phyloP scores from a whole-genome alignment of 2,797 vertebrate genomes.

The Valencia hispanica region DNA sequence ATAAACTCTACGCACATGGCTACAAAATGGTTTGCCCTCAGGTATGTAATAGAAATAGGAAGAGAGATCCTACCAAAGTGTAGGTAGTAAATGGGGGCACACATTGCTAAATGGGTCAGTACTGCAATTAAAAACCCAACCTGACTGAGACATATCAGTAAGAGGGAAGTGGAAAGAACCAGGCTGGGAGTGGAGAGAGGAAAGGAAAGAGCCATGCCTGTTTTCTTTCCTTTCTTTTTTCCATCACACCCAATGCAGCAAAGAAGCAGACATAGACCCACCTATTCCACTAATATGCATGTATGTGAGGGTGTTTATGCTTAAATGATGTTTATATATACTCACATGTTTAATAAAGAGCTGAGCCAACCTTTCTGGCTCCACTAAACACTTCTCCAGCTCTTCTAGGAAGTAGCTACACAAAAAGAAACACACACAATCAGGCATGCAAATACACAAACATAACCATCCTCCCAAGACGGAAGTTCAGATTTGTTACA shows the following conservation, averaged over 20 bases:
- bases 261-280: slow-evolving; percentile 48
- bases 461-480: slow-evolving; percentile 32
- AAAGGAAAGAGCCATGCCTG: slow-evolving; percentile 45
- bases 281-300: slow-evolving; percentile 23
- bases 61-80: background rate
- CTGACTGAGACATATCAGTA: slow-evolving; percentile 62
- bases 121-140: slow-evolving; percentile 51
- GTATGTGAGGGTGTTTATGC: slow-evolving; percentile 2
- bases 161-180: slow-evolving; percentile 59
- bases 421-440: slow-evolving; percentile 35
- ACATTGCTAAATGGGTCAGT: no score
- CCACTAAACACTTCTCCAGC: slow-evolving; percentile 97
- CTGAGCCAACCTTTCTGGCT: slow-evolving; percentile 95
- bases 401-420: slow-evolving; percentile 98
- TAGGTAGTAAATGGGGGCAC: background rate
- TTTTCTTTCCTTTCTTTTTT: slow-evolving; percentile 59
- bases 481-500: slow-evolving; percentile 51
- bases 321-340: slow-evolving; percentile 47
- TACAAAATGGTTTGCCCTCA: background rate
- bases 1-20: background rate
- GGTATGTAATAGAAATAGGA: background rate
- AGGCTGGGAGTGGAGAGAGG: slow-evolving; percentile 33
- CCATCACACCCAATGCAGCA: slow-evolving; percentile 50
- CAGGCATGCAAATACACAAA: slow-evolving; percentile 17
- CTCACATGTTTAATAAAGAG: slow-evolving; percentile 99